Conservation (phyloP, 2,113 vertebrate species). For the Chroicocephalus ridibundus region DNA sequence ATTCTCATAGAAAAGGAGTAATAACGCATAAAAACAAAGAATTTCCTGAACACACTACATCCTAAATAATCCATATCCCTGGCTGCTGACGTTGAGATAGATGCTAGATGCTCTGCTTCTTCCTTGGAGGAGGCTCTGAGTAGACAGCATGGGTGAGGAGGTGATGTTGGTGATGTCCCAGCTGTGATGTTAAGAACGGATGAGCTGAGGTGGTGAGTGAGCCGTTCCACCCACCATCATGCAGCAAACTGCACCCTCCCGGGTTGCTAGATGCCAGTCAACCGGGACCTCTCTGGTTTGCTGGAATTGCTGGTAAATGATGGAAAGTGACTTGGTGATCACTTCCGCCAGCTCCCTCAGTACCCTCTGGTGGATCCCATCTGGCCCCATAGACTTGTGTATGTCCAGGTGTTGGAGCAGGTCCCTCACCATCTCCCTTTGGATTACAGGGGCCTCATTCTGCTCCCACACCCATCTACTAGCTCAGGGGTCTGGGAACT, state of each 20-base stretch:
- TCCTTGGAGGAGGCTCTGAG: background rate
- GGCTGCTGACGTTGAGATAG: background rate
- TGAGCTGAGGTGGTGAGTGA: background rate
- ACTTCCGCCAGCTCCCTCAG: no score
- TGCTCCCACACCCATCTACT: no score
- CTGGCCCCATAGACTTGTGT: no score
- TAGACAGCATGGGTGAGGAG: background rate
- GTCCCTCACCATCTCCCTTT: no score
- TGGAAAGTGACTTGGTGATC: no score
- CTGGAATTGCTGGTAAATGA: no score
- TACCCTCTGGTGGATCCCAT: no score
- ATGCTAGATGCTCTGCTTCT: background rate
- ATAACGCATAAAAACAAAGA: background rate
- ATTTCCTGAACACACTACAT: background rate
- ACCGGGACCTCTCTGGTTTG: no score
- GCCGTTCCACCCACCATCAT: rapidly evolving
- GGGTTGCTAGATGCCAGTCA: background rate
- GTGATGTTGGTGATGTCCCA: background rate
- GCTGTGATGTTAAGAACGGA: background rate
- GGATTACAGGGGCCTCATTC: no score
- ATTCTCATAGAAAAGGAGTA: background rate
- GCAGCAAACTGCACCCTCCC: background rate
- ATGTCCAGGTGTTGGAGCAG: no score
- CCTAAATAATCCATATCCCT: background rate
- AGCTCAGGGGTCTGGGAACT: no score